These are phyloP conservation scores for Aurelia coerulea DNA, from an alignment of 30 jellyfish, hydroid and myxozoan species.

Conservation along the genomic window DNA sequence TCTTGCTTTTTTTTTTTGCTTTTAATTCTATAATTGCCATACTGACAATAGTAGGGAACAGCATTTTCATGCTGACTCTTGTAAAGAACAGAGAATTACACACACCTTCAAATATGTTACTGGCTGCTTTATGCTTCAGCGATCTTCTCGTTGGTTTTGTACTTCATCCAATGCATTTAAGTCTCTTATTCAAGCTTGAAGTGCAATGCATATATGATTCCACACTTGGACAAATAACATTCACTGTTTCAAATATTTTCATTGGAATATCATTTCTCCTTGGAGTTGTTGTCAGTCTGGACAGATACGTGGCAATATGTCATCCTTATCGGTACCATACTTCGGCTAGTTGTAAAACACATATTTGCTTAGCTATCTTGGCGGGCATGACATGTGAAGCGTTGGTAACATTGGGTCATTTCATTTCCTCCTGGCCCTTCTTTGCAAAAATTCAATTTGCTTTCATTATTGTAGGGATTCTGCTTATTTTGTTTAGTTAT, in stretches of 20 bases:
- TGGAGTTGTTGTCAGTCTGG: background rate
- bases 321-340: constrained; percentile 10
- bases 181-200: background rate
- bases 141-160: background rate
- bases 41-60: background rate
- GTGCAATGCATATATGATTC: background rate
- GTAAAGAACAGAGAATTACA: background rate
- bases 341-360: background rate
- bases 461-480: background rate
- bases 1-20: background rate
- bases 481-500: background rate
- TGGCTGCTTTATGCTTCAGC: background rate
- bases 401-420: background rate
- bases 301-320: constrained; percentile 4
- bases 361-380: background rate
- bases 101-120: constrained; percentile 2
- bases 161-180: background rate
- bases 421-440: background rate
- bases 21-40: background rate
- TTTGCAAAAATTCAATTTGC: too few species aligned
- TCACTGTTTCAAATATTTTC: background rate
- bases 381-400: background rate
- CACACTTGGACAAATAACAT: background rate
- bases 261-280: constrained; percentile 4
- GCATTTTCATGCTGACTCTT: background rate